Percentiles rank a stretch among this genome's conserved stretches.
phyloP scores from a whole-genome alignment of 2,113 vertebrate species.

The Eulacestoma nigropectus region DNA sequence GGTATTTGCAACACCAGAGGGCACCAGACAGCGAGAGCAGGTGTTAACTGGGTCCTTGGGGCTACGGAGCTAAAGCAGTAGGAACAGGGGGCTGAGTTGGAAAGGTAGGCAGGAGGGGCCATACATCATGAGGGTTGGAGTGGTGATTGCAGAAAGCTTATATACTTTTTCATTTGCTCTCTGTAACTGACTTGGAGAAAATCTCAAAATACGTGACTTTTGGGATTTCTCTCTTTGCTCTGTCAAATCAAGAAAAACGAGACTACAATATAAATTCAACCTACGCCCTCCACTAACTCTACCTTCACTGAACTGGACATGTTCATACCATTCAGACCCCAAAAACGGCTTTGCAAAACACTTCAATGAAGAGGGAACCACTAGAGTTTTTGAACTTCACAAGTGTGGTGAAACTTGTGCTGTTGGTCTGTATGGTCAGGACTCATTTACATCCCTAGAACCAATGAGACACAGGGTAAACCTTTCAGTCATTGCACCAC shows the following conservation, averaged over 20 bases:
- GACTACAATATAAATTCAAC: neutral
- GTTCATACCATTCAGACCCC: neutral
- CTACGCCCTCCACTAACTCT: neutral
- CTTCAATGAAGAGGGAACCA: neutral
- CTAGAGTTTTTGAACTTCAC: neutral
- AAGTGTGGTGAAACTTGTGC: neutral
- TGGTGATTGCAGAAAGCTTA: neutral
- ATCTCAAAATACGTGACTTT: neutral
- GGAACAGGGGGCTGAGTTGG: neutral
- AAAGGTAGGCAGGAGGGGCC: neutral
- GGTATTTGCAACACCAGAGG: constrained; percentile 30
- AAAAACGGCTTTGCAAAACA: neutral
- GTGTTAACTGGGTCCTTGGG: neutral
- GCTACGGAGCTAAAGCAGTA: neutral
- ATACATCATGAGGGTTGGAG: neutral
- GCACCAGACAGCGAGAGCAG: constrained; percentile 34
- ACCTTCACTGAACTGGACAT: neutral
- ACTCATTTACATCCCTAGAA: neutral
- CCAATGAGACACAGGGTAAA: neutral
- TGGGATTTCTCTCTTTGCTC: neutral
- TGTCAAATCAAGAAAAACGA: neutral
- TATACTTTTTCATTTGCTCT: neutral
- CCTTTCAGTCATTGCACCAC: neutral
- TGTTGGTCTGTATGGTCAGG: neutral
- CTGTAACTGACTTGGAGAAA: neutral